Base-by-base conservation (phyloP, 2,113 vertebrate species). In the Cromileptes altivelis region DNA sequence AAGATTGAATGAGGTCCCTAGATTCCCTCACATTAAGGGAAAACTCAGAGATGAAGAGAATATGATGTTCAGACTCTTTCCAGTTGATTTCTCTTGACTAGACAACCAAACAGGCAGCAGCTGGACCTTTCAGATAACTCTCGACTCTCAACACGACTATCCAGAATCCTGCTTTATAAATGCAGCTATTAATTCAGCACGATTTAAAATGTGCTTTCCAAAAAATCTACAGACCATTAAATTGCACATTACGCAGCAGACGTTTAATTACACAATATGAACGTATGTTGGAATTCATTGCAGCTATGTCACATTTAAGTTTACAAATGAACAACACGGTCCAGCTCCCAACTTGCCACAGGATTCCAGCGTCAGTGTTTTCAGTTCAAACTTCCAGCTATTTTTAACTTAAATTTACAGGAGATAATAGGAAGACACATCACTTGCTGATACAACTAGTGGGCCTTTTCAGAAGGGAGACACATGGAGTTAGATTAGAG, bases 41-140 rank as follows among this genome's bases (percentile, higher is more conserved):
- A 17, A 63, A n/a, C 19, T 53, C 13, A 6, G 0, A 23, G 14
- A 57, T 19, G 6, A 8, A 61, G 42, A 49, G 14, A 49, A 21
- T 27, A 4, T 23, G 37, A 65, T 10, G 19, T 10, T 49, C 30
- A 45, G 6, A 45, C 17, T 3, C 52, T 70, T 70, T 77, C 67
- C 62, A 58, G 57, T 15, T 30, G 56, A 70, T 45, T 5, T 3
- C 30, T 62, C 10, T 2, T 75, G 30, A 14, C 19, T 15, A 12
- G 19, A 27, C 10, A 21, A 21, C 30, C 47, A 19, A 40, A 37
- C 56, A 45, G 30, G n/a, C 47, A 23, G 64, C 72, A 37, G 73
- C 82, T 80, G 82, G 64, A 57, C 57, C 49, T 42, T 7, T 11
- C 10, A 57, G 72, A 85, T 80, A 42, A 75, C 65, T 65, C n/a